These are phyloP conservation scores for Eciton burchellii DNA, from an alignment of 1,140 invertebrate genomes.

Conservation along the genomic window DNA sequence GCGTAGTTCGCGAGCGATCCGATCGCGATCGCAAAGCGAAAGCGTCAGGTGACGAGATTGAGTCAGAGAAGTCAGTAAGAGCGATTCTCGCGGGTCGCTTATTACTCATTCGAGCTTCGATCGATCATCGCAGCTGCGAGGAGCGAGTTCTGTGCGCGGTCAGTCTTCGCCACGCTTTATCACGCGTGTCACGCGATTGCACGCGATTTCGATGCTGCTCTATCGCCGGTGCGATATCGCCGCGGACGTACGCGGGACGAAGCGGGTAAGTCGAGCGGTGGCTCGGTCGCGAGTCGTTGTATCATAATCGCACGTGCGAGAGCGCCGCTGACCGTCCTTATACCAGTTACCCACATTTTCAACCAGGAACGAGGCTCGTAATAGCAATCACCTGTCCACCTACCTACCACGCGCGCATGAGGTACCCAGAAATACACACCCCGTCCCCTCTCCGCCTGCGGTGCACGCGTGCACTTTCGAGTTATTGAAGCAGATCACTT, in stretches of 20 bases:
- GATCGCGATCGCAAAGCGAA: background rate
- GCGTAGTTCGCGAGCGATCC: too few relatives aligned
- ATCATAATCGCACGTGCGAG: slow-evolving; percentile 43
- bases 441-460: background rate
- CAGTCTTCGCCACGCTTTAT: slow-evolving; percentile 58
- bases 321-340: slow-evolving; percentile 68
- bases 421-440: slow-evolving; percentile 43
- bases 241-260: slow-evolving; percentile 22
- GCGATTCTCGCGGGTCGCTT: background rate
- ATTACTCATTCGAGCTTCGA: slow-evolving; percentile 48
- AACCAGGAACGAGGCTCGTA: slow-evolving; percentile 67
- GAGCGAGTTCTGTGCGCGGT: slow-evolving; percentile 14
- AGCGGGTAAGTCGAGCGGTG: background rate
- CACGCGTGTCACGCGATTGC: slow-evolving; percentile 45
- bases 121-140: slow-evolving; percentile 65
- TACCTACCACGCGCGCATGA: too few relatives aligned
- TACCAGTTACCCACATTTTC: slow-evolving; percentile 72
- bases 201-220: slow-evolving; percentile 67
- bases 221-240: slow-evolving; percentile 23
- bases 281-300: slow-evolving; percentile 10
- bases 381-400: slow-evolving; percentile 23
- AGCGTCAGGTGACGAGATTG: slow-evolving; percentile 30
- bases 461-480: slow-evolving; percentile 62
- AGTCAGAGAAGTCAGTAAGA: slow-evolving; percentile 39
- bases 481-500: slow-evolving; percentile 50